Evolutionary conservation across 2,113 vertebrate species (phyloP), one percentile per base, ranked within the genome.

Genomic region (Gasterosteus nipponicus): DNA sequence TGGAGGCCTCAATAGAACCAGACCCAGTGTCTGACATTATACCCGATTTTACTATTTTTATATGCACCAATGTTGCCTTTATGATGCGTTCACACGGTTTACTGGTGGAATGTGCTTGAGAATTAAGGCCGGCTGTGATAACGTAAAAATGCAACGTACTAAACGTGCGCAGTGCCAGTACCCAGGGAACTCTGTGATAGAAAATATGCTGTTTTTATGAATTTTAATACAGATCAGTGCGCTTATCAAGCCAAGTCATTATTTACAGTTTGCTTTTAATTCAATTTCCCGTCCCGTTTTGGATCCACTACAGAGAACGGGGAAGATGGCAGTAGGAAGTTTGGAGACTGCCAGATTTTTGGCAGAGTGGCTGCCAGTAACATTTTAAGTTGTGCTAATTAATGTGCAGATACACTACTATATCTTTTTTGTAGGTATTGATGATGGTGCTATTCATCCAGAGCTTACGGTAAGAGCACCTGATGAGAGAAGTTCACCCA

Each of bases 191-290:
- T 76, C 76, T 71, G 68, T 76, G 84, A 82, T 80, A 83, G 75
- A 77, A 85, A 89, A 90, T 78, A 86, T 82, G 86, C 83, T 68
- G 65, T 78, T 82, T 61, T 80, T 62, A 79, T 65, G 86, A 85
- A 94, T 94, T 90, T 90, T 90, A 92, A 93, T 91, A 92, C 92
- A 92, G 92, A 92, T 93, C 93, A 94, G 78, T 87, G 78, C 85
- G 78, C 87, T 90, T 92, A 90, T 92, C 91, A 90, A 91, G 87
- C 87, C 85, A 84, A 91, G 89, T 91, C 83, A 86, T 93, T 92
- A 92, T 92, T 91, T 87, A 84, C 73, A 89, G 87, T 91, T 85
- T 85, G 77, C 77, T 74, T 76, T 89, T 92, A 90, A 92, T 92
- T 91, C 75, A 90, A 80, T 89, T 89, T 89, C 79, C 78, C 39